Conservation (phyloP, 1,140 invertebrate genomes). For the Zaprionus ornatus region DNA sequence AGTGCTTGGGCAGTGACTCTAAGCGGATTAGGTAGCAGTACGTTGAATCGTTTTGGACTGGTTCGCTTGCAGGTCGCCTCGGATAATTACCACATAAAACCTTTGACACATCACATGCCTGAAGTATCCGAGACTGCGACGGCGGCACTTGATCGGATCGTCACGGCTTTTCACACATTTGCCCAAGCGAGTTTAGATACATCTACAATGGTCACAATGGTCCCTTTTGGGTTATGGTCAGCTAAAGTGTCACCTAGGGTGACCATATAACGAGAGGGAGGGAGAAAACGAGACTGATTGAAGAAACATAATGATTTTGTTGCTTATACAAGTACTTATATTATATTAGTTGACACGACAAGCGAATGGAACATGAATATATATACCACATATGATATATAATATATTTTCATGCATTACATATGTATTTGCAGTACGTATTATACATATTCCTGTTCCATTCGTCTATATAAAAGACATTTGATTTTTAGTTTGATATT, state of each 20-base stretch:
- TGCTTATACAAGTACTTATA: too few species aligned
- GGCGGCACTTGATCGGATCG: constrained; percentile 30
- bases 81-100: constrained; percentile 51
- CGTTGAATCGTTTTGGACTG: constrained; percentile 2
- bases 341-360: background rate
- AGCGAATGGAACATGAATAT: background rate
- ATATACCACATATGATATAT: background rate
- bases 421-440: background rate
- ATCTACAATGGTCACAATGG: background rate
- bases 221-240: background rate
- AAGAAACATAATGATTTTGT: too few species aligned
- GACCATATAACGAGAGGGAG: background rate
- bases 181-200: background rate
- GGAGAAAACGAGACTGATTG: background rate
- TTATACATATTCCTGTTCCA: too few species aligned
- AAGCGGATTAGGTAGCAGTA: constrained; percentile 28
- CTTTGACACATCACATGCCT: constrained; percentile 39
- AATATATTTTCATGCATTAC: background rate
- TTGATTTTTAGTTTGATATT: too few species aligned
- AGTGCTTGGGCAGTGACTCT: constrained; percentile 15
- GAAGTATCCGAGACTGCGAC: constrained; percentile 2
- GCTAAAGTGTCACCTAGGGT: background rate
- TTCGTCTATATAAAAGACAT: too few species aligned
- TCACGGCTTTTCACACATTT: constrained; percentile 39
- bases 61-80: constrained; percentile 2